A percentile compares a stretch with the other conserved stretches of the same genome.
Conservation (phyloP, 2,113 vertebrate species). For the Meriones unguiculatus region DNA sequence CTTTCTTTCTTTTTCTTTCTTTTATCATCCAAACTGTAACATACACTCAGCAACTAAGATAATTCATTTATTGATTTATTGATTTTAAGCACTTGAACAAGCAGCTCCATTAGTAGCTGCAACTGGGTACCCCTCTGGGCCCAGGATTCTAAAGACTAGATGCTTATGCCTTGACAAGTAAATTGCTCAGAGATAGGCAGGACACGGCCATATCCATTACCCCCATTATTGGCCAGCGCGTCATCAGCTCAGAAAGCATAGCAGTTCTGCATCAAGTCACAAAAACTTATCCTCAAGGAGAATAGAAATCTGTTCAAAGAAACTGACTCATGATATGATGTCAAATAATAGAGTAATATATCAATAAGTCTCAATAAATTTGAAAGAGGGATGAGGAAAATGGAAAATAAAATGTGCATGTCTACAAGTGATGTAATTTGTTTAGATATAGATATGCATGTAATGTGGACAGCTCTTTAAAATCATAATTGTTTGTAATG, state of each 20-base stretch:
- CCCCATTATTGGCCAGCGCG: constrained; percentile 79
- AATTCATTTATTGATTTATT: constrained; percentile 58
- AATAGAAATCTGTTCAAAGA: constrained; percentile 38
- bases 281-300: background rate
- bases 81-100: constrained; percentile 51
- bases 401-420: background rate
- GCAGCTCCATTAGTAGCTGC: constrained; percentile 73
- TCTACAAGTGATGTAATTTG: background rate
- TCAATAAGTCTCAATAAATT: background rate
- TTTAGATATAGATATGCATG: background rate
- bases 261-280: constrained; percentile 49
- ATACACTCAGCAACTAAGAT: constrained; percentile 46
- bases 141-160: constrained; percentile 46
- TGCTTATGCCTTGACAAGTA: constrained; percentile 77
- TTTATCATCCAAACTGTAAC: background rate
- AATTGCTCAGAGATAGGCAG: constrained; percentile 72
- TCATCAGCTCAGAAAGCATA: constrained; percentile 75
- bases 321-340: constrained; percentile 9
- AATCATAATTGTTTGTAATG: background rate
- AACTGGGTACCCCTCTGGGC: constrained; percentile 58
- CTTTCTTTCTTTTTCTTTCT: background rate
- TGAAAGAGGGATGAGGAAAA: background rate
- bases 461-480: background rate
- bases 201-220: constrained; percentile 79
- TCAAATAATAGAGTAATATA: background rate